Evolutionary conservation across 1,140 invertebrate genomes (phyloP).

Genomic region (Brachionus asplanchnoidis): DNA sequence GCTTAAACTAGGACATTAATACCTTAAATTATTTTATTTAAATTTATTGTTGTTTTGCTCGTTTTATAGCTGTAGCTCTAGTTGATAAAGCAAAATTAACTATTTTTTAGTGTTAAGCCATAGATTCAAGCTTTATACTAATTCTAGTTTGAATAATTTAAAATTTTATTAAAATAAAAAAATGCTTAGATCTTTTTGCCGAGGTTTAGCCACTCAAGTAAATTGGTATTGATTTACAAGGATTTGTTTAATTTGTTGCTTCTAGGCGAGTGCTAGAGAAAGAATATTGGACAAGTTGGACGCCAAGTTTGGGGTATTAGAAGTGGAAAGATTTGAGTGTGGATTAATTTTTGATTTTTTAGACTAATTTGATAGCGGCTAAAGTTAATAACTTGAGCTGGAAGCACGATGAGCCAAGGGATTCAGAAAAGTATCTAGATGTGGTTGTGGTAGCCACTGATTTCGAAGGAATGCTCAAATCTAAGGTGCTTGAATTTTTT

Average conservation of each 20-base stretch:
- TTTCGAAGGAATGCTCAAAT: not conserved
- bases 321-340: not conserved
- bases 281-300: not conserved
- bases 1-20: slow-evolving; percentile 1
- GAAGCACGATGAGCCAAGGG: slow-evolving; percentile 9
- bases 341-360: not conserved
- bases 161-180: not conserved
- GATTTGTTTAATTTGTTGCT: not conserved
- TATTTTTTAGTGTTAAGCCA: not conserved
- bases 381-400: slow-evolving; percentile 24
- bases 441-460: slow-evolving; percentile 6
- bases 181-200: slow-evolving; percentile 12
- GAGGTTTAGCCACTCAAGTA: slow-evolving; percentile 6
- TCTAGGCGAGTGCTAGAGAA: not conserved
- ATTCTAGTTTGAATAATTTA: not conserved
- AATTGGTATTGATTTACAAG: not conserved
- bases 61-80: slow-evolving; percentile 20
- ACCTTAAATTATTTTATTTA: slow-evolving; percentile 18
- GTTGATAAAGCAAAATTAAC: slow-evolving; percentile 27
- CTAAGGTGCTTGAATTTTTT: not conserved
- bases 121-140: not conserved
- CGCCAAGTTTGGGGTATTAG: slow-evolving; percentile 27
- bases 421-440: not conserved
- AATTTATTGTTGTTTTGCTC: slow-evolving; percentile 10
- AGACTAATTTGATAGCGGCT: slow-evolving; percentile 26